Evolutionary conservation across 2,113 vertebrate genomes (phyloP).

Genomic region (Anhinga rufa): DNA sequence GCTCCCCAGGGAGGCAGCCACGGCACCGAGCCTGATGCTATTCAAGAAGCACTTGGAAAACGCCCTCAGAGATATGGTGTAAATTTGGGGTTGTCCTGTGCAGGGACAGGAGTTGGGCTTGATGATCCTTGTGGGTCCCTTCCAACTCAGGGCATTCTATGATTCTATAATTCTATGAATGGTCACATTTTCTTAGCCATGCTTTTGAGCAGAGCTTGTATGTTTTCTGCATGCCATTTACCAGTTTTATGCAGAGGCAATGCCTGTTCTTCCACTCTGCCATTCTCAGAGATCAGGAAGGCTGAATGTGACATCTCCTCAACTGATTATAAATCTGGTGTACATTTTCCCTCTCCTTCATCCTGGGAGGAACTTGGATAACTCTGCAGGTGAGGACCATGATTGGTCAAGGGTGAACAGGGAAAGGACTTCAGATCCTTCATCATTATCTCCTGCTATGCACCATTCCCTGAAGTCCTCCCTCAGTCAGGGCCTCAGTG

Average conservation of each 20-base stretch:
- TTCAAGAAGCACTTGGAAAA: no score
- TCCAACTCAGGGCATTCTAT: no score
- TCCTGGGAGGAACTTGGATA: neutral
- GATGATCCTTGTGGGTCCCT: no score
- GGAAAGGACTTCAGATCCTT: neutral
- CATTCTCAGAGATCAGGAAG: neutral
- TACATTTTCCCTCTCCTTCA: neutral
- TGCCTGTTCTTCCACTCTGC: neutral
- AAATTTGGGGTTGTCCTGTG: no score
- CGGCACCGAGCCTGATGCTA: no score
- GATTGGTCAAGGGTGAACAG: neutral
- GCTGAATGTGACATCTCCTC: neutral
- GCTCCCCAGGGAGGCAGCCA: no score
- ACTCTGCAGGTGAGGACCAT: neutral
- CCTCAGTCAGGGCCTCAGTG: neutral
- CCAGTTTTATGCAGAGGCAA: neutral
- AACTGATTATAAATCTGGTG: neutral
- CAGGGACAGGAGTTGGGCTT: no score
- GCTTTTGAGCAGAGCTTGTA: neutral
- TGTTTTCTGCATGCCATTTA: neutral
- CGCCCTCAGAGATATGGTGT: no score
- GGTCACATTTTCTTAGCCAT: neutral
- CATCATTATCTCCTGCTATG: neutral
- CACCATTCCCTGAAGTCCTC: neutral
- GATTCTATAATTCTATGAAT: neutral